These are phyloP conservation scores for Capreolus pygargus DNA, from an alignment of 2,113 vertebrate genomes.

Conservation along the genomic window DNA sequence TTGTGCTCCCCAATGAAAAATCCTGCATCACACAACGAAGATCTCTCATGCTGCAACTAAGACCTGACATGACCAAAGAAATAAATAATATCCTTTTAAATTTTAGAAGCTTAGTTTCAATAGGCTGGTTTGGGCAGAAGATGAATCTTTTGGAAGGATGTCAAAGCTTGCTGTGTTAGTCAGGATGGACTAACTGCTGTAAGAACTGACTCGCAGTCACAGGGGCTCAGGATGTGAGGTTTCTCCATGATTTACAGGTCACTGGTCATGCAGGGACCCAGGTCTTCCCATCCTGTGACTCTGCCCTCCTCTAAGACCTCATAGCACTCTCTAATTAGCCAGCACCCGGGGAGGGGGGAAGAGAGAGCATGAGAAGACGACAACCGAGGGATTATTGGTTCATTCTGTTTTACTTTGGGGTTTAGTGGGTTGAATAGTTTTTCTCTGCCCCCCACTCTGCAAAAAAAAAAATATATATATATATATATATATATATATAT, in stretches of 20 bases:
- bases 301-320: neutral
- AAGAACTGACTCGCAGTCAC: neutral
- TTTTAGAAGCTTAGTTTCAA: neutral
- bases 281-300: neutral
- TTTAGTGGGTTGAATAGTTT: neutral
- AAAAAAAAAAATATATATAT: neutral
- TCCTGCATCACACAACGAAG: rapidly evolving
- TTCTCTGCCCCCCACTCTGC: neutral
- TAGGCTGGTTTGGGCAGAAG: neutral
- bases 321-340: neutral
- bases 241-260: neutral
- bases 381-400: neutral
- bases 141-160: neutral
- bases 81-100: neutral
- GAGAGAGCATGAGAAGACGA: neutral
- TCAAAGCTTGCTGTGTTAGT: neutral
- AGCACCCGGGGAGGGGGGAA: rapidly evolving
- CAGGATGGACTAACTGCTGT: neutral
- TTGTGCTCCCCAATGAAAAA: neutral
- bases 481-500: neutral
- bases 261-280: neutral
- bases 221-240: neutral
- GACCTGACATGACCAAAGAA: neutral
- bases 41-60: neutral
- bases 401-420: neutral